Evolutionary conservation across 2,888 invertebrate species (phyloP).

Genomic region (Rhagonycha fulva): DNA sequence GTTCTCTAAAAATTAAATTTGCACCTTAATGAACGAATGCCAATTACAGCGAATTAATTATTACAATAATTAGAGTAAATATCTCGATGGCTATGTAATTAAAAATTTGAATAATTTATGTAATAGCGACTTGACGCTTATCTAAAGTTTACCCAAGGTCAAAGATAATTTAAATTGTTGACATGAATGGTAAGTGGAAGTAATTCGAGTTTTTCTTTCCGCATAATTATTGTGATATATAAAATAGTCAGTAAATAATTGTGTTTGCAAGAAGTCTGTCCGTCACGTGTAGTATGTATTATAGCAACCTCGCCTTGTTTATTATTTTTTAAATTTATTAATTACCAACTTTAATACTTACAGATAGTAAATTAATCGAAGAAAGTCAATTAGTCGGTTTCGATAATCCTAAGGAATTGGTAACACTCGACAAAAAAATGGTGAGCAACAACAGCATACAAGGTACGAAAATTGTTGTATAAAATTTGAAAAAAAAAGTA

Average conservation of each 20-base stretch:
- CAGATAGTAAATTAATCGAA: background rate
- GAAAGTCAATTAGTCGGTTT: background rate
- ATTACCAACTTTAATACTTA: background rate
- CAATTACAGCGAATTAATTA: background rate
- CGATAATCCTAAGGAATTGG: background rate
- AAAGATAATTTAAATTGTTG: background rate
- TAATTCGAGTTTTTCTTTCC: background rate
- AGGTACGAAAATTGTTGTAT: background rate
- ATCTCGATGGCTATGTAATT: background rate
- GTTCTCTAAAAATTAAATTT: background rate
- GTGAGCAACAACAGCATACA: background rate
- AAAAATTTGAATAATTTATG: background rate
- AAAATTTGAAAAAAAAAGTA: background rate
- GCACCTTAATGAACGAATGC: background rate
- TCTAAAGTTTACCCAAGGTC: background rate
- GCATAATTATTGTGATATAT: background rate
- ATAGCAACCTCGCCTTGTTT: background rate
- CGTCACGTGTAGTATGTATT: background rate
- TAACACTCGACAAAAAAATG: background rate
- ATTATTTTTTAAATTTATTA: background rate
- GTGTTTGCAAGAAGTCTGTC: background rate
- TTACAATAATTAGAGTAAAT: background rate
- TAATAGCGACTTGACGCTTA: background rate
- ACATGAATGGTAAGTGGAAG: background rate
- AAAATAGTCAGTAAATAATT: background rate